Base-by-base conservation (phyloP, 2,888 invertebrate genomes). In the Apotomis turbidana region DNA sequence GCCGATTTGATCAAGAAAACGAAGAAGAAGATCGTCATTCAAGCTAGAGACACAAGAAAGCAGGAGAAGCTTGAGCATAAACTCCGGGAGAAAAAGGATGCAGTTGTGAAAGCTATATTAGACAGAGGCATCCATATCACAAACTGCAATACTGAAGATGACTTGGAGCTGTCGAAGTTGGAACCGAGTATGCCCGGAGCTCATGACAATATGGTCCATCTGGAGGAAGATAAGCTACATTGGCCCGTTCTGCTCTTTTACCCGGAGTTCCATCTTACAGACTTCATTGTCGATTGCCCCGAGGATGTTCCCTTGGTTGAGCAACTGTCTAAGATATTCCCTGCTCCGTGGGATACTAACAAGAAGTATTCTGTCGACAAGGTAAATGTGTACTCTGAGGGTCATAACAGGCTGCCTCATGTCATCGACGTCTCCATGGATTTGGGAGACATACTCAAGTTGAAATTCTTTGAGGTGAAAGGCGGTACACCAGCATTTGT, bases 171-270 rank as follows among this genome's bases (percentile, higher is more conserved):
- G 63, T 93, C 94, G 5, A 94, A 95, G 76, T 78, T 96, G 15
- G 95, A 95, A 69, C 96, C 97, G 0, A 94, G 93, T 79, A 91
- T 96, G 77, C 95, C 96, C 0, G 95, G 96, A 51, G 93, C 96
- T 5, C 94, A 94, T 58, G 94, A 95, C 69, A 90, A 94, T 73
- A 94, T 95, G 66, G 97, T 97, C 0, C 94, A 94, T 80, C 80
- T 97, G 10, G 94, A 94, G 75, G 90, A 95, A 80, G 88, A 95
- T 0, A 79, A 90, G 12, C 87, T 99, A 10, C 90, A 96, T 66
- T 99, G 98, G 98, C 99, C 99, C 0, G 96, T 98, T 0, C 92
- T 97, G 15, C 95, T 99, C 77, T 90, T 97, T 10, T 99, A 98
- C 87, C 99, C 99, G 0, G 98, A 99, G 88, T 96, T 96, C 82